Evolutionary conservation across 2,888 invertebrate genomes (phyloP).

Genomic region (Meandrusa payeni): DNA sequence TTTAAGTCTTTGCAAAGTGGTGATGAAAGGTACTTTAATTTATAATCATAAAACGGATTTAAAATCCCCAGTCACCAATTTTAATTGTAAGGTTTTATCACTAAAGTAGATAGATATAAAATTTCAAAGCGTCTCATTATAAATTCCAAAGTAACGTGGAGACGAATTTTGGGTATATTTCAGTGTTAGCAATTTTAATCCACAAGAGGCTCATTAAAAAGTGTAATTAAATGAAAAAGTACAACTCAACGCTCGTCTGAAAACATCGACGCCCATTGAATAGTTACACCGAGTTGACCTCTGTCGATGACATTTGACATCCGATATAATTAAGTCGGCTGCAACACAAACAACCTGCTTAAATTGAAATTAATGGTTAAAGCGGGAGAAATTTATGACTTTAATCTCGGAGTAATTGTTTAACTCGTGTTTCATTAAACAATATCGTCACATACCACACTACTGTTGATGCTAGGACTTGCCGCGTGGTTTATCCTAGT

Average conservation of each 20-base stretch:
- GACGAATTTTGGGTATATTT: no score
- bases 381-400: neutral
- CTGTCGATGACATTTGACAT: slow-evolving; percentile 13
- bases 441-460: no score
- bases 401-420: slow-evolving; percentile 7
- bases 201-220: slow-evolving; percentile 5
- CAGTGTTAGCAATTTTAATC: neutral
- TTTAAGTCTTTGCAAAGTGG: no score
- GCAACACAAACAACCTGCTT: slow-evolving; percentile 7
- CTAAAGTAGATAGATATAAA: no score
- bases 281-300: neutral
- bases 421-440: slow-evolving; percentile 1
- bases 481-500: no score
- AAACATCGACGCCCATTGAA: neutral
- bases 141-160: slow-evolving; percentile 1
- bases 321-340: slow-evolving; percentile 19
- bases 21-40: no score
- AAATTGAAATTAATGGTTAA: slow-evolving; percentile 18
- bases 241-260: neutral
- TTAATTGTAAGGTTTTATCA: no score
- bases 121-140: slow-evolving; percentile 6
- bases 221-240: slow-evolving; percentile 7
- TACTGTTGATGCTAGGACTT: neutral
- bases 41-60: no score
- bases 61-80: no score